phyloP scores from a whole-genome alignment of 2,797 vertebrate genomes.

The Epinephelus coioides region DNA sequence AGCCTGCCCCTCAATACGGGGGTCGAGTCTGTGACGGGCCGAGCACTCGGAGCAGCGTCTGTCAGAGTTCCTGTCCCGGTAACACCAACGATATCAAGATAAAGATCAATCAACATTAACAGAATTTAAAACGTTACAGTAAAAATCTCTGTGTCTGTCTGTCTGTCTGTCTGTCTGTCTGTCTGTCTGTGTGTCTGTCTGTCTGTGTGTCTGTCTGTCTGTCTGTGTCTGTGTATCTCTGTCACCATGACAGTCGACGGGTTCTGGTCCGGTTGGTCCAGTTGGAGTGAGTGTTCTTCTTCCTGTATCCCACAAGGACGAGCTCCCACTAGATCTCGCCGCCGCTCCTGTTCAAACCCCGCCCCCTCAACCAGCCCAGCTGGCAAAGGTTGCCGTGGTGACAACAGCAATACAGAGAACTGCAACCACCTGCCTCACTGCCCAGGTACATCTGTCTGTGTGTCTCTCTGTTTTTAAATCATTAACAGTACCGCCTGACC shows the following conservation, averaged over 20 bases:
- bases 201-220: too few species aligned
- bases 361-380: constrained; percentile 57
- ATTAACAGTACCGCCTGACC: too few species aligned
- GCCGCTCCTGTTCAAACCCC: constrained; percentile 65
- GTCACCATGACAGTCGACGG: constrained; percentile 51
- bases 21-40: constrained; percentile 58
- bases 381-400: constrained; percentile 23
- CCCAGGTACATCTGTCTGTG: constrained; percentile 50
- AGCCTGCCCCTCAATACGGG: constrained; percentile 65
- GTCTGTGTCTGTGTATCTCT: background rate
- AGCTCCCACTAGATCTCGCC: constrained; percentile 38
- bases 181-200: too few species aligned
- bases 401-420: fast-evolving
- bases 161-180: too few species aligned
- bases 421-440: constrained; percentile 61
- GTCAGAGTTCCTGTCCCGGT: constrained; percentile 66
- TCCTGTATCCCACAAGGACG: constrained; percentile 43
- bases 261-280: constrained; percentile 73
- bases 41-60: constrained; percentile 19
- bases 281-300: constrained; percentile 65
- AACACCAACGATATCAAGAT: background rate
- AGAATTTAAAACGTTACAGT: too few species aligned
- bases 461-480: constrained; percentile 7
- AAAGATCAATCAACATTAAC: too few species aligned
- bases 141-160: too few species aligned